phyloP scores from a whole-genome alignment of 2,113 vertebrate genomes.

The Craseonycteris thonglongyai region DNA sequence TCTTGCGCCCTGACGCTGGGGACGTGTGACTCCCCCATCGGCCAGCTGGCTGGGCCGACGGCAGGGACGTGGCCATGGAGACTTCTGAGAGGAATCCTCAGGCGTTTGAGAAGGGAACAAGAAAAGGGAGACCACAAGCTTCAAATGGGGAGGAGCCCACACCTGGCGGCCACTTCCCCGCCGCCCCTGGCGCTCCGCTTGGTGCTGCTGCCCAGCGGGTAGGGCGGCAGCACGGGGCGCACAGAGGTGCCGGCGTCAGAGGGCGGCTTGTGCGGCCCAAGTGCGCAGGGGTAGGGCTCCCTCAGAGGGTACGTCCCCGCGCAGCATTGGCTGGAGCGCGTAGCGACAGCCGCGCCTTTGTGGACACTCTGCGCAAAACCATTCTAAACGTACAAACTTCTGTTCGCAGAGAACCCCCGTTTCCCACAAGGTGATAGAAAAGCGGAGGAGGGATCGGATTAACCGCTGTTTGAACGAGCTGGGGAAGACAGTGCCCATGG shows the following conservation, averaged over 20 bases:
- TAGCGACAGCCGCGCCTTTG: background rate
- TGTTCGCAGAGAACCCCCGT: slow-evolving; percentile 90
- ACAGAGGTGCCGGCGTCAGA: background rate
- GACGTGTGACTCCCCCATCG: background rate
- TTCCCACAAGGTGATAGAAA: slow-evolving; percentile 98
- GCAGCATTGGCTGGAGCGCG: background rate
- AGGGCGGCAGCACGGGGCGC: background rate
- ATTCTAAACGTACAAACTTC: background rate
- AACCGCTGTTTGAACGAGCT: slow-evolving; percentile 95
- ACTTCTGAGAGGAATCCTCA: background rate
- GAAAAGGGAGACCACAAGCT: background rate
- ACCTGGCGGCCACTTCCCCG: background rate
- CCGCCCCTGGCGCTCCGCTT: background rate
- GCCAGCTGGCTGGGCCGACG: background rate
- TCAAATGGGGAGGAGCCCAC: background rate
- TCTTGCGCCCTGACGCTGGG: slow-evolving; percentile 51
- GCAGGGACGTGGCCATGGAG: background rate
- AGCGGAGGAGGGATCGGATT: slow-evolving; percentile 93
- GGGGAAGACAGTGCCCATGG: slow-evolving; percentile 97
- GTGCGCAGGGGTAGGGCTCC: background rate
- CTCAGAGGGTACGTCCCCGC: background rate
- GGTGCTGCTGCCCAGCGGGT: background rate
- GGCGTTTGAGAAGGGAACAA: background rate
- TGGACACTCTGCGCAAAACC: background rate
- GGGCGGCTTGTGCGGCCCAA: background rate